Conservation (phyloP, 2,113 vertebrate genomes). For the Dicerorhinus sumatrensis region DNA sequence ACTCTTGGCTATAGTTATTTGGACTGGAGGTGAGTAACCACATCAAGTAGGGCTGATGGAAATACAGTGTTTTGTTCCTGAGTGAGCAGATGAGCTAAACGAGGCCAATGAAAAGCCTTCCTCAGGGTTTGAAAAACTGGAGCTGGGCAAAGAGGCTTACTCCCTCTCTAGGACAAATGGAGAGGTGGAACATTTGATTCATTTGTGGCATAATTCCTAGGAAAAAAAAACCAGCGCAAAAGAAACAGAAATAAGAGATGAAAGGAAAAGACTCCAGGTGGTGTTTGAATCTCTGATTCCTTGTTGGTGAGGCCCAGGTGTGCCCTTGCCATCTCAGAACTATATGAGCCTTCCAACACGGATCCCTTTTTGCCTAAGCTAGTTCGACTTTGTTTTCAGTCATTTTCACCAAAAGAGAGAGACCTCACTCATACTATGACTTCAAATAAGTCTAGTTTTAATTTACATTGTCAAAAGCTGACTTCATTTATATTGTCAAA, state of each 20-base stretch:
- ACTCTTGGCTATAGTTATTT: background rate
- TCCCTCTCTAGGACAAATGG: background rate
- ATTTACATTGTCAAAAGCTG: conserved; percentile 4
- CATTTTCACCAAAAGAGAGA: background rate
- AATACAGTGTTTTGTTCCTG: background rate
- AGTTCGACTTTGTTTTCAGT: background rate
- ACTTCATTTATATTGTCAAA: conserved; percentile 1
- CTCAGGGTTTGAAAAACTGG: background rate
- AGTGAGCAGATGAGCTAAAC: background rate
- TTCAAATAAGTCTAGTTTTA: conserved; percentile 39
- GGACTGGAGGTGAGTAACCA: background rate
- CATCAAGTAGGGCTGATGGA: background rate
- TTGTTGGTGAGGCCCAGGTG: background rate
- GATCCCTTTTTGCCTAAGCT: background rate
- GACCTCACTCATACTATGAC: background rate
- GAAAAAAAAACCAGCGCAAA: background rate
- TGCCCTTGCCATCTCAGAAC: background rate
- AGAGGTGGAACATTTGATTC: background rate
- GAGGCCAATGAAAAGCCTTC: background rate
- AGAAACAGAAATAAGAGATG: background rate
- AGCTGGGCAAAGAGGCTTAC: background rate
- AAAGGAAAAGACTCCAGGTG: background rate
- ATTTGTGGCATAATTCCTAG: background rate
- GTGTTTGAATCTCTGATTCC: background rate
- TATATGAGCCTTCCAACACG: background rate